Evolutionary conservation across 92 coral and sea anemone genomes (phyloP), one percentile per base, ranked within the genome.

Genomic region (Phenganax stokvisi): DNA sequence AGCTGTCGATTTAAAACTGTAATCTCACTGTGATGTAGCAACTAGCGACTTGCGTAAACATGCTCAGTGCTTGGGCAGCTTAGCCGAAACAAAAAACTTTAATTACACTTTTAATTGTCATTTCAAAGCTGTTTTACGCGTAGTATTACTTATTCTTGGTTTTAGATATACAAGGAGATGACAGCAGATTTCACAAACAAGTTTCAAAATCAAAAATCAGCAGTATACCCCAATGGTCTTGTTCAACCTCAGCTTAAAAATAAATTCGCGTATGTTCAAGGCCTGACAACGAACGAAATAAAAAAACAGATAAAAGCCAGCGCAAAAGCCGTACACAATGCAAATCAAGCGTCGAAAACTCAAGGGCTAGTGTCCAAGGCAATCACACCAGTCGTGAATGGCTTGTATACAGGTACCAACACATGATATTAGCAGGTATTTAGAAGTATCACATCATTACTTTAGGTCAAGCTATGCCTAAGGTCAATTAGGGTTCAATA

Each of bases 211-310:
- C 81, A 77, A 51, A 60, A 59, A 77, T 12, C 81, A 7, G 70
- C 70, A 11, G 80, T 25, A 47, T 16, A 53, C 9, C 80, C 80
- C 6, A 9, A 75, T 20, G 25, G 71, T 8, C 44, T 77, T 7
- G 52, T 15, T 55, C 73, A 79, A n/a, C 44, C 51, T 10, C 51
- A 27, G 11, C 47, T 63, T 47, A 72, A 68, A 72, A 79, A 79
- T 28, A 65, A 62, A 51, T 63, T 79, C 55, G 83, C 74, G 61
- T 62, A 79, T 12, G 74, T 79, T 79, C 74, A 79, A 79, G 83
- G 83, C 7, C n/a, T 60, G 12, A 20, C 58, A 9, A 63, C 74
- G 3, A 64, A 10, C 13, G 1, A 62, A 20, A 62, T 79, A 51
- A 9, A 79, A 15, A 54, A 55, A 47, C 83, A 79, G 44, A 51